phyloP scores from a whole-genome alignment of 2,113 vertebrate genomes.

The Gila orcuttii region DNA sequence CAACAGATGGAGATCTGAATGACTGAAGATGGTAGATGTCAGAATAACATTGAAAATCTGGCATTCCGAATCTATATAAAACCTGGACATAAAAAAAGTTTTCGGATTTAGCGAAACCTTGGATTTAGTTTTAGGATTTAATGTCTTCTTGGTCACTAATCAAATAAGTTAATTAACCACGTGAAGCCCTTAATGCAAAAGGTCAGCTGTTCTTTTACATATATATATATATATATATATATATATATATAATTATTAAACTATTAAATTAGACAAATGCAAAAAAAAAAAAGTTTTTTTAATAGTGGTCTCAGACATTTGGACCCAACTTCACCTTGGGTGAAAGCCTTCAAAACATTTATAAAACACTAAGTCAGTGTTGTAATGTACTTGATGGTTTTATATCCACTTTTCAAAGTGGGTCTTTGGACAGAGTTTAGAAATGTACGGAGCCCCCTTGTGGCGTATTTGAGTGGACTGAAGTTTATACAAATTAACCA shows the following conservation, averaged over 20 bases:
- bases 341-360: not conserved
- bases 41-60: not conserved
- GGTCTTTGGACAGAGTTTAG: not conserved
- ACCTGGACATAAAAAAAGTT: not conserved
- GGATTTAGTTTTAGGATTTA: not conserved
- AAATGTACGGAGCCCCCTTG: conserved; percentile 39
- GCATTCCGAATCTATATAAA: not conserved
- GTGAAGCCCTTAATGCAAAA: too few relatives aligned
- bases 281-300: not conserved
- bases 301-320: not conserved
- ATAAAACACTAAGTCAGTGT: not conserved
- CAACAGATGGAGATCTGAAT: not conserved
- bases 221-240: too few relatives aligned
- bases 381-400: not conserved
- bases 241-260: not conserved
- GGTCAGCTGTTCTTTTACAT: not conserved
- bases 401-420: not conserved
- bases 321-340: too few relatives aligned
- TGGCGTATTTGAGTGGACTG: conserved; percentile 11
- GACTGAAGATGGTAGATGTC: not conserved
- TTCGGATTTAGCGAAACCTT: too few relatives aligned
- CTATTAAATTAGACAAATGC: not conserved
- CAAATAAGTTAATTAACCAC: not conserved
- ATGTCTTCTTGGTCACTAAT: not conserved
- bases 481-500: conserved; percentile 19